Base-by-base conservation (phyloP, 2,797 vertebrate species). In the Sylvilagus floridanus region DNA sequence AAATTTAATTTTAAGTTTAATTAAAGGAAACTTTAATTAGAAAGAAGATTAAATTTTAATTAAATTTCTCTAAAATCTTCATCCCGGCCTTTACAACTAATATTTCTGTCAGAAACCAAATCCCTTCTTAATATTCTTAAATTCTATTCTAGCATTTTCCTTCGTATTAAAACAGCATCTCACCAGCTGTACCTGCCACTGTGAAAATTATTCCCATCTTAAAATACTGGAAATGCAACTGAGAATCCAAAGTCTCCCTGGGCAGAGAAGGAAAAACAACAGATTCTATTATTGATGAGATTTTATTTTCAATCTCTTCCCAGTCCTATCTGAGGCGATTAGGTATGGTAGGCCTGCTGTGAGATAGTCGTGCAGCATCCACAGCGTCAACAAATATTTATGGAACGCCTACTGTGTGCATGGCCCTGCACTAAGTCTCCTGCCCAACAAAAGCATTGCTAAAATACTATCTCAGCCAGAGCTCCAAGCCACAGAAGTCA, bases 31-130 rank as follows among this genome's bases (percentile, higher is more conserved):
- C 98, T 98, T 98, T 98, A 98, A 98, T 98, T 98, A 98, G 97
- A 98, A 98, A 98, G 98, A 98, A 98, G 98, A 98, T 98, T 98
- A 98, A 98, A 98, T 98, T 98, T 98, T 98, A 98, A 98, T 98
- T 98, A 98, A 98, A 98, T 98, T 98, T 98, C 98, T 98, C 96
- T 97, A 98, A 98, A 98, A 98, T 98, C 98, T 98, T 98, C 98
- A 98, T 97, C 98, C 98, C 95, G 95, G 96, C 97, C 98, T 98
- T 98, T 98, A 97, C 95, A 98, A 98, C 98, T 98, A 98, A 98
- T 98, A 98, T 98, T 98, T 98, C 98, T 98, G 97, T 98, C 96
- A 10, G 98, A 98, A 98, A 98, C 97, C 97, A 98, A 98, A 98
- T 98, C 98, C 98, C 98, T 98, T 98, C 98, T 98, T 98, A 98